These are phyloP conservation scores for Acanthis flammea DNA, from an alignment of 2,797 vertebrate genomes.

Conservation along the genomic window DNA sequence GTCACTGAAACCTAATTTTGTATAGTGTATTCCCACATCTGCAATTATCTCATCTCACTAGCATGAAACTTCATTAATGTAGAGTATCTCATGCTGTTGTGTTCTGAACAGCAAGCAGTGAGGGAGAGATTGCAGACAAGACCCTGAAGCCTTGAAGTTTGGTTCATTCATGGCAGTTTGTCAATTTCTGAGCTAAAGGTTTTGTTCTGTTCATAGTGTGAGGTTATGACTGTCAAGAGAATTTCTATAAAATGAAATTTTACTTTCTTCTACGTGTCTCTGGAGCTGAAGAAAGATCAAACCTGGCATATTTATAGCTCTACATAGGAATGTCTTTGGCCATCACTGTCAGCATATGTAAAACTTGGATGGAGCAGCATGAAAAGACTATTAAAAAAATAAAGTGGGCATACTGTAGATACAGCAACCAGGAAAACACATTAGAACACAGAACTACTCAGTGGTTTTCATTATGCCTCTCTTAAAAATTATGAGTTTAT, in stretches of 20 bases:
- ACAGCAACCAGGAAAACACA: neutral
- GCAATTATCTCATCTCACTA: neutral
- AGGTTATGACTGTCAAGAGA: neutral
- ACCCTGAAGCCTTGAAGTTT: neutral
- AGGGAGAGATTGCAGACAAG: neutral
- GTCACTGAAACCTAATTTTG: neutral
- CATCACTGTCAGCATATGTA: neutral
- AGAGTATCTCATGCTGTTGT: neutral
- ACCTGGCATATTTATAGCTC: neutral
- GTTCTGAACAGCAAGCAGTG: neutral
- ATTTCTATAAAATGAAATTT: neutral
- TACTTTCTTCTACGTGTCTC: neutral
- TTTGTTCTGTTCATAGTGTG: neutral
- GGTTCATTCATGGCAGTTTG: neutral
- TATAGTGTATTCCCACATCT: neutral
- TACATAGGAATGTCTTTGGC: neutral
- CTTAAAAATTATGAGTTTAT: neutral
- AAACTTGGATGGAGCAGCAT: neutral
- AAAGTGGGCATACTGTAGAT: neutral
- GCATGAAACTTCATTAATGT: neutral
- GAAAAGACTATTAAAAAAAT: neutral
- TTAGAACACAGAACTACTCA: neutral
- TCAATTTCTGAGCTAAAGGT: neutral
- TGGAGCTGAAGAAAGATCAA: neutral
- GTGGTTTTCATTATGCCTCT: neutral